These are phyloP conservation scores for Centroberyx gerrardi DNA, from an alignment of 2,797 vertebrate genomes.

Conservation along the genomic window DNA sequence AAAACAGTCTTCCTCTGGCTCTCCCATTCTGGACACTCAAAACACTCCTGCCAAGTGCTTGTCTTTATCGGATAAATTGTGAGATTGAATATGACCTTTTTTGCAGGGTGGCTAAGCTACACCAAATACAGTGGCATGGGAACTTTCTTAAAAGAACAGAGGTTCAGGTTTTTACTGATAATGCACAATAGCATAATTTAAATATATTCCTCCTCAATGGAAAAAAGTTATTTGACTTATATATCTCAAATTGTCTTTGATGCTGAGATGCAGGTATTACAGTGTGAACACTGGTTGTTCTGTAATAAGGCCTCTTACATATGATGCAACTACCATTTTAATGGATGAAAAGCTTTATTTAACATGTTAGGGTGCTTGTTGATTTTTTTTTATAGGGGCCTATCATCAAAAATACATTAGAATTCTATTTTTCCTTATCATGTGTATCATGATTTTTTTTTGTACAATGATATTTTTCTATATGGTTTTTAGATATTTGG, in stretches of 20 bases:
- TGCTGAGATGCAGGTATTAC: neutral
- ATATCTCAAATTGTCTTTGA: conserved; percentile 1
- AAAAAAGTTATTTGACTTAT: conserved; percentile 5
- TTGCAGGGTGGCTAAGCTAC: conserved; percentile 77
- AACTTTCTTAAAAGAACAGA: conserved; percentile 68
- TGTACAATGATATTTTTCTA: too few relatives aligned
- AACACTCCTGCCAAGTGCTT: conserved; percentile 80
- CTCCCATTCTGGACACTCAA: conserved; percentile 80
- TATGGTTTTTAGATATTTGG: too few relatives aligned
- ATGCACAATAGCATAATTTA: conserved; percentile 37
- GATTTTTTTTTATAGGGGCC: neutral
- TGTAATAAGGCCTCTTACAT: neutral
- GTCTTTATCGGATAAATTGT: conserved; percentile 86
- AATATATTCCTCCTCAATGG: conserved; percentile 24
- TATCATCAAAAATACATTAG: neutral
- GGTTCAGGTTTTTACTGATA: conserved; percentile 40
- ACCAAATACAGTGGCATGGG: conserved; percentile 82
- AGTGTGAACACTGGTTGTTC: conserved; percentile 25
- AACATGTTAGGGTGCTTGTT: neutral
- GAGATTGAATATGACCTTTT: conserved; percentile 84
- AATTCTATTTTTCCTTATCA: neutral
- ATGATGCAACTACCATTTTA: neutral
- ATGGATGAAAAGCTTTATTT: neutral
- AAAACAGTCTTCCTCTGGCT: conserved; percentile 78
- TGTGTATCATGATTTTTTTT: too few relatives aligned